Conservation (phyloP, 1,140 invertebrate genomes). For the Drosophila lowei region DNA sequence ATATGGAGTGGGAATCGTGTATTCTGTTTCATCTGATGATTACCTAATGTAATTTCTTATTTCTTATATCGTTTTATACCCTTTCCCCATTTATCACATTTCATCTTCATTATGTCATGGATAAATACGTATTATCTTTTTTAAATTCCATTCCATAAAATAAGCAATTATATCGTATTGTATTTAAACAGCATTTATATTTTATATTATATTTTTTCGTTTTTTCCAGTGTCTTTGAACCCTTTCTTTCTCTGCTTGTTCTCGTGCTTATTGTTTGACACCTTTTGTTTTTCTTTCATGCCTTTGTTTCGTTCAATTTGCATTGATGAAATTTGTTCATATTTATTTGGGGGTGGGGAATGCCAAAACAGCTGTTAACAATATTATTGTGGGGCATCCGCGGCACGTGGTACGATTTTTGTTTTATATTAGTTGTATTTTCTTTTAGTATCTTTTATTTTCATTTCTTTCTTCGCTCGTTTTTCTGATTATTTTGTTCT, state of each 20-base stretch:
- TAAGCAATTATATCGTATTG: too few relatives aligned
- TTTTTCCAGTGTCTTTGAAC: not conserved
- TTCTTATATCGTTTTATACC: too few relatives aligned
- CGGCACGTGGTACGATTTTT: slow-evolving; percentile 31
- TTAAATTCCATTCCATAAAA: too few relatives aligned
- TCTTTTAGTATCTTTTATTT: slow-evolving; percentile 7
- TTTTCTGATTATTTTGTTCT: not conserved
- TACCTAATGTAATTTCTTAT: too few relatives aligned
- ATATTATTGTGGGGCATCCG: not conserved
- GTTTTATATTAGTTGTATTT: not conserved
- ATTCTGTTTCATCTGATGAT: too few relatives aligned
- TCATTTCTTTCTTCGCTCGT: not conserved
- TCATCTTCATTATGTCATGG: too few relatives aligned
- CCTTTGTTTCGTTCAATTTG: slow-evolving; percentile 8
- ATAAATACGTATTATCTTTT: too few relatives aligned
- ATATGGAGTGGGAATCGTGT: too few relatives aligned
- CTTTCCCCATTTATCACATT: too few relatives aligned
- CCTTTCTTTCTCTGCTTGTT: not conserved
- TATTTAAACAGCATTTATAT: too few relatives aligned
- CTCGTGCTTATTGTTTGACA: slow-evolving; percentile 28
- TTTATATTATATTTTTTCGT: too few relatives aligned
- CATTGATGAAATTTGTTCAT: slow-evolving; percentile 9
- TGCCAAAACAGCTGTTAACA: slow-evolving; percentile 41
- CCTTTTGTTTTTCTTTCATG: slow-evolving; percentile 27
- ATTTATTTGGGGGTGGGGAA: slow-evolving; percentile 9